Conservation (phyloP, 2,113 vertebrate genomes). For the Periophthalmodon schlosseri region DNA sequence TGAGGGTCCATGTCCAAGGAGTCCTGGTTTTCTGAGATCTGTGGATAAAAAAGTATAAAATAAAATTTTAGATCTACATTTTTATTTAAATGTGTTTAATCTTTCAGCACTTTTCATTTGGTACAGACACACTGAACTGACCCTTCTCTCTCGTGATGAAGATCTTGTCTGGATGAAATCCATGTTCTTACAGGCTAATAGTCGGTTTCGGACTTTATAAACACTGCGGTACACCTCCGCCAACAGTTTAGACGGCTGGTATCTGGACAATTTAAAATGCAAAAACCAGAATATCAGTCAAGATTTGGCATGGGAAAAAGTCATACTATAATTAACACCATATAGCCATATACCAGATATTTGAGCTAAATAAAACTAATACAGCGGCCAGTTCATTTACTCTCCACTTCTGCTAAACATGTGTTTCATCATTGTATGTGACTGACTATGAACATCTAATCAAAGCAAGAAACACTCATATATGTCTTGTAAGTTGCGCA, state of each 20-base stretch:
- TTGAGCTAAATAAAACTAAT: no score
- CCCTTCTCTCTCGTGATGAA: conserved; percentile 92
- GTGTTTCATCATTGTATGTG: no score
- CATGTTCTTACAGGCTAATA: conserved; percentile 97
- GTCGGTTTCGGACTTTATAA: conserved; percentile 93
- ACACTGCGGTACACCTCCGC: conserved; percentile 94
- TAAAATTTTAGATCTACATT: no score
- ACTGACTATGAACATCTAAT: no score
- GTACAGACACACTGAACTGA: conserved; percentile 51
- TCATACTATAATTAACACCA: not conserved
- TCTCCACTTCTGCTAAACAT: no score
- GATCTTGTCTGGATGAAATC: conserved; percentile 91
- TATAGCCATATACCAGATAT: no score
- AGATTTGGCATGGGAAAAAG: no score
- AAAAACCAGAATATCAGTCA: not conserved
- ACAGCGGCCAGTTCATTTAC: no score
- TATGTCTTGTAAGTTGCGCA: not conserved
- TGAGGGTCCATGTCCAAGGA: conserved; percentile 90
- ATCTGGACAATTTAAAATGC: conserved; percentile 70
- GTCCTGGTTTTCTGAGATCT: conserved; percentile 94
- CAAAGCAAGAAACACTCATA: no score
- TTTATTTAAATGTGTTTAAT: no score
- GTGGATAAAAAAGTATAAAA: not conserved
- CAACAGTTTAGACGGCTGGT: conserved; percentile 91
- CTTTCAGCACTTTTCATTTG: not conserved